phyloP scores from a whole-genome alignment of 2,888 invertebrate genomes.

The Drosophila tripunctata region DNA sequence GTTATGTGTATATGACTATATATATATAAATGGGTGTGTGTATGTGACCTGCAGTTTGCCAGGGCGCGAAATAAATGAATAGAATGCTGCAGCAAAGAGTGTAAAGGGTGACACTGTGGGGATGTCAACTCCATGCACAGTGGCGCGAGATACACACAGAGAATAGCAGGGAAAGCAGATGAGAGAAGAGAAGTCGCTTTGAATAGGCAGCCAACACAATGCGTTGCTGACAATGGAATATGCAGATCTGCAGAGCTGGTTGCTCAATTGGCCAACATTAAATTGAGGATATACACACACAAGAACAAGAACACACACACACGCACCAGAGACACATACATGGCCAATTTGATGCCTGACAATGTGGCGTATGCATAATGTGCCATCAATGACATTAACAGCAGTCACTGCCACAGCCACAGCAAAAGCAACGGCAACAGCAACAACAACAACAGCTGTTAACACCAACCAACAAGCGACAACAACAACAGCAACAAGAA shows the following conservation, averaged over 20 bases:
- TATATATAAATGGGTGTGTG: too few relatives aligned
- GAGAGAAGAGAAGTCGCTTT: background rate
- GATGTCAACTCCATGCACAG: conserved; percentile 27
- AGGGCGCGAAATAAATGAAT: conserved; percentile 22
- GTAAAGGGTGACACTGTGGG: background rate
- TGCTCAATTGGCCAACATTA: conserved; percentile 44
- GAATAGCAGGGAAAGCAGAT: background rate
- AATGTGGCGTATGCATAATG: conserved; percentile 69
- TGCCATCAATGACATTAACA: conserved; percentile 62
- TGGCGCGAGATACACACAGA: background rate
- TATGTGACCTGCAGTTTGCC: conserved; percentile 35
- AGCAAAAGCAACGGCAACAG: conserved; percentile 13
- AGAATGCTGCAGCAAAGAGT: background rate
- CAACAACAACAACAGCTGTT: conserved; percentile 24
- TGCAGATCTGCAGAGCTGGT: conserved; percentile 24
- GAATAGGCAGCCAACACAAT: conserved; percentile 4
- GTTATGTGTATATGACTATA: too few relatives aligned
- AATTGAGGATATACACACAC: conserved; percentile 17
- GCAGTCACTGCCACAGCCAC: conserved; percentile 34
- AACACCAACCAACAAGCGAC: conserved; percentile 34
- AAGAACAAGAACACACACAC: conserved; percentile 8
- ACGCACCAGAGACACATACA: conserved; percentile 1
- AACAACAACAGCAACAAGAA: conserved; percentile 7
- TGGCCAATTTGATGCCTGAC: conserved; percentile 45
- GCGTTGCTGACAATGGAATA: conserved; percentile 31